phyloP scores from a whole-genome alignment of 2,113 vertebrate species.

The Takifugu bimaculatus region DNA sequence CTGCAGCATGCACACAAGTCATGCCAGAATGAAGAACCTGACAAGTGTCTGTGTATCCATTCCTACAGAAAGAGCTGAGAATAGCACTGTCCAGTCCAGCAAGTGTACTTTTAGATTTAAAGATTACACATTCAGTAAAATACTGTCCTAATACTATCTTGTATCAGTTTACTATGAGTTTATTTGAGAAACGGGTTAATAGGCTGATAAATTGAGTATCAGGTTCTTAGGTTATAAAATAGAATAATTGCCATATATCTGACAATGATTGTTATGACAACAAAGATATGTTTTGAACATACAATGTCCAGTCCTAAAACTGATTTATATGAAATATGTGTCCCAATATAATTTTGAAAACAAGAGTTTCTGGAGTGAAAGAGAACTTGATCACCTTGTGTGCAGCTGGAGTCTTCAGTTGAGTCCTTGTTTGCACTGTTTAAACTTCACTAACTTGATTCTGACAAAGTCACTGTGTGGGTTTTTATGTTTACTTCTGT shows the following conservation, averaged over 20 bases:
- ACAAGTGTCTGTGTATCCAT: conserved; percentile 32
- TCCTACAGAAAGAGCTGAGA: conserved; percentile 5
- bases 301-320: too few relatives aligned
- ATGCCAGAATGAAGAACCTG: conserved; percentile 43
- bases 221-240: too few relatives aligned
- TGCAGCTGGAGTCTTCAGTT: conserved; percentile 51
- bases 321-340: background rate
- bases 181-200: background rate
- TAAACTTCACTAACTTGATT: conserved; percentile 47
- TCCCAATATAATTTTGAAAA: conserved; percentile 18
- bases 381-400: conserved; percentile 57
- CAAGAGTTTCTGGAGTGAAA: conserved; percentile 37
- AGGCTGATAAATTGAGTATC: too few relatives aligned
- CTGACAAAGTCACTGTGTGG: conserved; percentile 43
- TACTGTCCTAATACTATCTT: too few relatives aligned
- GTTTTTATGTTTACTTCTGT: conserved; percentile 32
- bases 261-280: too few relatives aligned
- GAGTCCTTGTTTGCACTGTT: conserved; percentile 57
- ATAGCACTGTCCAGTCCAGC: background rate
- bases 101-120: conserved; percentile 11
- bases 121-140: background rate
- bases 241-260: too few relatives aligned
- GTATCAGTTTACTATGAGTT: too few relatives aligned
- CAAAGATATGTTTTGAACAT: too few relatives aligned
- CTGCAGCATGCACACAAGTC: conserved; percentile 40